Base-by-base conservation (phyloP, 1,140 invertebrate species). In the Halictus rubicundus region DNA sequence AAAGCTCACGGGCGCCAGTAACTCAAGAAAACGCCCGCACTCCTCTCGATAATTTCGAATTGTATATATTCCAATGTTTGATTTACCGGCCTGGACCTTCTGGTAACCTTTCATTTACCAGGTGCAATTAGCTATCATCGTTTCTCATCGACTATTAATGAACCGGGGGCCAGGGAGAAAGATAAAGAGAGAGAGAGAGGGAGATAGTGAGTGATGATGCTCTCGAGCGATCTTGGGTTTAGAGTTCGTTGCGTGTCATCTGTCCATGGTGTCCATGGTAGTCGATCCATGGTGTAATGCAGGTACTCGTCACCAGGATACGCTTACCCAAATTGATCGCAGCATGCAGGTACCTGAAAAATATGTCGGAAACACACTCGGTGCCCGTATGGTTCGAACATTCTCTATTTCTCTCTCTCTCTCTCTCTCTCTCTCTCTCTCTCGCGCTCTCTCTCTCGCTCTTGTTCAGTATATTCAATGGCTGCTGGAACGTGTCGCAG, bases 131-230 rank as follows among this genome's bases (percentile, higher is more conserved):
- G 68, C 70, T 71, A 71, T 78, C 75, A 54, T 71, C 75, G 75
- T 63, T 59, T 46, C 42, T 68, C 37, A 63, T 71, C 75, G 75
- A 77, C 75, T 77, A 77, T 70, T 71, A 78, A 71, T 63, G 70
- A 71, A 63, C 42, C 49, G 52, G 6, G 32, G 25, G 7, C 25
- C 25, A 27, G 42, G n/a, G 46, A 27, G 16, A 4, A 12, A 19
- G 14, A 52, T n/a, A n/a, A n/a, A n/a, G n/a, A n/a, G n/a, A n/a
- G n/a, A n/a, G n/a, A n/a, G n/a, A n/a, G n/a, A 27, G 42, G n/a
- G 46, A 27, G 16, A 4, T 2, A 19, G 14, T 39, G 49, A 25
- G 60, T n/a, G 59, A 66, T 52, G 42, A 2, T 14, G 42, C 42
- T 3, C 42, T 46, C 42, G 49, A 25, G 69, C 21, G 59, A 68